Percentiles rank a stretch among this genome's conserved stretches.
Conservation (phyloP, 2,113 vertebrate genomes). For the Caranx melampygus region DNA sequence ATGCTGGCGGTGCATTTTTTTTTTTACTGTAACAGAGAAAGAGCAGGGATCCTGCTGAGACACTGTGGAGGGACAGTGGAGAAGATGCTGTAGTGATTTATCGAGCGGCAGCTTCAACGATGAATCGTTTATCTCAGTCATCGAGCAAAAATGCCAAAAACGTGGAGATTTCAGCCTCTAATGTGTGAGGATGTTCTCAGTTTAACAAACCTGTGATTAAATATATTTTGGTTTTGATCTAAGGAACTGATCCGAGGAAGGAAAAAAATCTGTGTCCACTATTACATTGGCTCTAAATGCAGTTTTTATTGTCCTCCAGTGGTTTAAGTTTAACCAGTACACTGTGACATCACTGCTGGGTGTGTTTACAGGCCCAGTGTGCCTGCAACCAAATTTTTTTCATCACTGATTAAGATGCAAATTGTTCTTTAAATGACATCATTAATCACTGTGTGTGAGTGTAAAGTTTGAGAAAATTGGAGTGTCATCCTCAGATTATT, state of each 20-base stretch:
- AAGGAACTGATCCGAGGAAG: neutral
- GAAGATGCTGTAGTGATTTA: neutral
- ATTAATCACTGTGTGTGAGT: neutral
- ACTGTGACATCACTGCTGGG: too few relatives aligned
- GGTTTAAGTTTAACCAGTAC: too few relatives aligned
- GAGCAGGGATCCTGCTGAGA: neutral
- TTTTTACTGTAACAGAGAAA: neutral
- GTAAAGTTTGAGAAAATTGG: too few relatives aligned
- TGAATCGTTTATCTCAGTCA: neutral
- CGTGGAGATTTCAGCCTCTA: neutral
- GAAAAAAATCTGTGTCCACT: too few relatives aligned
- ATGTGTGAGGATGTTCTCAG: neutral
- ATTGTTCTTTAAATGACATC: neutral
- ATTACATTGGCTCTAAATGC: neutral
- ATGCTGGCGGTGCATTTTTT: slow-evolving; percentile 9
- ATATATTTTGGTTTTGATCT: too few relatives aligned
- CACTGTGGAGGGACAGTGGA: neutral
- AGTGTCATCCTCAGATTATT: neutral
- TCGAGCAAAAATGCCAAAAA: neutral
- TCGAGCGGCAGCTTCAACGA: too few relatives aligned
- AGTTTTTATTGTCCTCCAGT: neutral
- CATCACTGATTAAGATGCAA: neutral
- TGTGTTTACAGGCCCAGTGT: neutral
- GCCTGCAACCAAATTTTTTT: neutral
- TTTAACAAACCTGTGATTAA: too few relatives aligned